Evolutionary conservation across 2,113 vertebrate species (phyloP), one percentile per base, ranked within the genome.

Genomic region (Lagenorhynchus albirostris): DNA sequence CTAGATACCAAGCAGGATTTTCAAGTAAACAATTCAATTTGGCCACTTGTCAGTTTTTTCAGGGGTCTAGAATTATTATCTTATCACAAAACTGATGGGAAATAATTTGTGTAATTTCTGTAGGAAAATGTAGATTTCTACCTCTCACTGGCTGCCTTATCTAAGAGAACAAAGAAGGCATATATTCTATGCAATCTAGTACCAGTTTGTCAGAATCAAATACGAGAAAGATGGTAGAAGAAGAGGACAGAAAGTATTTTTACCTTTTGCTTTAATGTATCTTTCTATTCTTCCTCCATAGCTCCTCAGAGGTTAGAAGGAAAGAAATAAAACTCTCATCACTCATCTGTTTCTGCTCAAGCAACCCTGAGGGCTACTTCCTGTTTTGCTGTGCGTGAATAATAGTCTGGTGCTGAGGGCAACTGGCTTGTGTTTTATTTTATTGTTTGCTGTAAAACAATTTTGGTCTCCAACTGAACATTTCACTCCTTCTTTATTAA

Each of bases 401-500:
- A 89, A 95, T 63, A 95, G 89, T 71, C 90, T 85, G 33, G 63
- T 90, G 47, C 94, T 84, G 53, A 96, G 74, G 87, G 95, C 83
- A 95, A 96, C 95, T 63, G 84, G 44, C 84, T 96, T 90, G 63
- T 98, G 96, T 95, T 98, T 97, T 93, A 96, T 97, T 98, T 97
- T 97, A 97, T 97, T 97, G 89, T 92, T 92, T 93, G 26, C 82
- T 97, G 89, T 97, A 98, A 97, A 97, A 83, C 89, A 96, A 96
- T 97, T 96, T 97, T 93, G n/a, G 70, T 97, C 92, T 98, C 86
- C 89, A 95, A 93, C 12, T 92, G 96, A 98, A 97, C 96, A 97
- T 97, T 98, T 97, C 89, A 95, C 97, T 98, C 97, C 94, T 97
- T 93, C 95, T 97, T 97, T 98, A 98, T 97, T 97, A 97, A 96